A percentile compares a stretch with the other conserved stretches of the same genome.
Conservation (phyloP, 53 echinoderm and acorn worm genomes). For the Pentamera pediparva region DNA sequence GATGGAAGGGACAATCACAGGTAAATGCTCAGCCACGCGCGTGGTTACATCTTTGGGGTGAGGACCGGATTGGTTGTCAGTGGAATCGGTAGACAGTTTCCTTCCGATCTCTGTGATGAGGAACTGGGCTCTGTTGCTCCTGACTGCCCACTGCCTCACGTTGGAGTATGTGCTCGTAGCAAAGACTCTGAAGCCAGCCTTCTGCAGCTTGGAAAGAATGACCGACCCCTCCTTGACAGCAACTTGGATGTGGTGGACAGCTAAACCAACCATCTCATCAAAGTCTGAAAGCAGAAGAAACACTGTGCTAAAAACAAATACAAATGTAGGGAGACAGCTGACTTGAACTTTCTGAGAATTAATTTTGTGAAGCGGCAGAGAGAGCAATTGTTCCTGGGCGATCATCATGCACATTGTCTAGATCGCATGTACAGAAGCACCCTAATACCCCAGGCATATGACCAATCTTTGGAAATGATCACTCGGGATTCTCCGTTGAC, state of each 20-base stretch:
- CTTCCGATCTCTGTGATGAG: conserved; percentile 51
- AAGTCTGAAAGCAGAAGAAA: neutral
- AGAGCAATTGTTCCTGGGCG: too few species aligned
- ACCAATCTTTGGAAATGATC: too few species aligned
- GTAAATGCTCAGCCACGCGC: too few species aligned
- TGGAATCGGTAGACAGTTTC: neutral
- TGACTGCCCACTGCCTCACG: conserved; percentile 75
- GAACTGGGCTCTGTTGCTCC: conserved; percentile 68
- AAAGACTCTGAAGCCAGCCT: conserved; percentile 68
- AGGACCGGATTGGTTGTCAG: neutral
- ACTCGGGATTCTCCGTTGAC: too few species aligned
- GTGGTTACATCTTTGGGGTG: neutral
- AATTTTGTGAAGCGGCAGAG: too few species aligned
- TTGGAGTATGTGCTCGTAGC: conserved; percentile 52
- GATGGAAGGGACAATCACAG: neutral
- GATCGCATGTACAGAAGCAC: too few species aligned
- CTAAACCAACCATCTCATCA: conserved; percentile 41
- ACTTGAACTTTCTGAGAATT: too few species aligned
- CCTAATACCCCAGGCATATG: too few species aligned
- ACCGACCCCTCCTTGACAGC: conserved; percentile 58
- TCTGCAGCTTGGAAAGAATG: conserved; percentile 59
- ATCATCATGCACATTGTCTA: too few species aligned
- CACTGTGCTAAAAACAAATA: too few species aligned
- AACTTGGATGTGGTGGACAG: conserved; percentile 82
- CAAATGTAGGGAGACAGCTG: too few species aligned